Evolutionary conservation across 2,888 invertebrate genomes (phyloP).

Genomic region (Eugnorisma glareosa): DNA sequence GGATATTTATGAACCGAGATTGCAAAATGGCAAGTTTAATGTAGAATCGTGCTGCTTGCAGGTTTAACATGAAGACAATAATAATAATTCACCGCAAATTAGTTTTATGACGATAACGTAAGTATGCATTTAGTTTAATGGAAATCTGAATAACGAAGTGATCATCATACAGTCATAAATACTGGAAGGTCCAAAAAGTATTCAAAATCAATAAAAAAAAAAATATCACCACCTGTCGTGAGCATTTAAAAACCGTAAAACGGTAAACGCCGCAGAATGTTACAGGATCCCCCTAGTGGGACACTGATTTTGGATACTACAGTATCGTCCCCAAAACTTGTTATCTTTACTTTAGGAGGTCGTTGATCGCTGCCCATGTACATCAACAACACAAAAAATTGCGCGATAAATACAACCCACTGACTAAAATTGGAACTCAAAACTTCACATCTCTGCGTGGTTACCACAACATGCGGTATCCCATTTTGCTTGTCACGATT

Average conservation of each 20-base stretch:
- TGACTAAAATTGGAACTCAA: neutral
- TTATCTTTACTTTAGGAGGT: slow-evolving; percentile 39
- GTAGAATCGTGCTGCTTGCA: neutral
- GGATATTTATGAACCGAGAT: slow-evolving; percentile 21
- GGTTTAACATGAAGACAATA: neutral
- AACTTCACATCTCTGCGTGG: slow-evolving; percentile 6
- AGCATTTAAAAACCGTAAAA: slow-evolving; percentile 2
- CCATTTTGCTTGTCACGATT: slow-evolving; percentile 43
- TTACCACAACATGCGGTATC: slow-evolving; percentile 13
- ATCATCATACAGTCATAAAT: slow-evolving; percentile 1
- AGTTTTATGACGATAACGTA: slow-evolving; percentile 3
- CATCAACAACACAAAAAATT: slow-evolving; percentile 35
- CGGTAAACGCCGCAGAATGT: slow-evolving; percentile 15
- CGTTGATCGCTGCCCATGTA: slow-evolving; percentile 28
- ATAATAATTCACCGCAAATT: neutral
- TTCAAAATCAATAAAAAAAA: neutral
- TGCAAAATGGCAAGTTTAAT: slow-evolving; percentile 9
- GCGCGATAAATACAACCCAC: slow-evolving; percentile 24
- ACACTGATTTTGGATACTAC: slow-evolving; percentile 39
- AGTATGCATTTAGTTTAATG: neutral
- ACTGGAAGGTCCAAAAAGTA: neutral
- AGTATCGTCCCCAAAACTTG: slow-evolving; percentile 31
- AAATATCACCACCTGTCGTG: neutral
- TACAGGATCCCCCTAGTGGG: slow-evolving; percentile 18
- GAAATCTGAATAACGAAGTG: neutral